Evolutionary conservation across 1,140 invertebrate species (phyloP), one percentile per base, ranked within the genome.

Genomic region (Pinna nobilis): DNA sequence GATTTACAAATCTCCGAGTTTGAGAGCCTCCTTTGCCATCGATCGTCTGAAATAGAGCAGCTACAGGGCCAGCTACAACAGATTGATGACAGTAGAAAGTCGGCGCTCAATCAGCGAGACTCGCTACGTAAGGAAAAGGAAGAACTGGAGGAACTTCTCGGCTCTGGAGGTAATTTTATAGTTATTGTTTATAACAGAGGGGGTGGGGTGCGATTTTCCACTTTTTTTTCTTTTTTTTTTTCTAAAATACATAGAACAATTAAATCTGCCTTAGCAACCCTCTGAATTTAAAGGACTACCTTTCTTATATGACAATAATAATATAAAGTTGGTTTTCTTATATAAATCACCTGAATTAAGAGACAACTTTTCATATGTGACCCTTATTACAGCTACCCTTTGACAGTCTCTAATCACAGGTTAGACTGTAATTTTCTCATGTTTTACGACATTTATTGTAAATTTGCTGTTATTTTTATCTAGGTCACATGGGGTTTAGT

Each of bases 111-210:
- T 15, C 76, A 76, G 20, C 66, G 57, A n/a, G 69, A 73, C 11
- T 33, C 33, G 15, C 28, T 80, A 20, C 71, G 63, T 23, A 37
- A 47, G 33, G 78, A 80, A 37, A 77, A 79, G 68, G 51, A 75
- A 39, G 78, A 84, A 60, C 47, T 84, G 39, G 77, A 78, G 39
- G 82, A 84, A 30, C 25, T 75, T 4, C 39, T 72, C 9, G 66
- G 28, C 33, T 57, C 59, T 39, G 70, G 44, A 57, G 79, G 75
- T 82, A 65, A 53, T 53, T 53, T 53, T n/a, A n/a, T n/a, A n/a
- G n/a, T n/a, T n/a, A n/a, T n/a, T n/a, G n/a, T n/a, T n/a, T n/a
- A n/a, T n/a, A n/a, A n/a, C n/a, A n/a, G n/a, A n/a, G n/a, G n/a
- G n/a, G 20, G n/a, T n/a, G n/a, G n/a, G n/a, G n/a, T n/a, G n/a